Percentiles rank a stretch among this genome's conserved stretches.
Evolutionary conservation across 2,113 vertebrate genomes (phyloP).

Genomic region (Centrocercus urophasianus): DNA sequence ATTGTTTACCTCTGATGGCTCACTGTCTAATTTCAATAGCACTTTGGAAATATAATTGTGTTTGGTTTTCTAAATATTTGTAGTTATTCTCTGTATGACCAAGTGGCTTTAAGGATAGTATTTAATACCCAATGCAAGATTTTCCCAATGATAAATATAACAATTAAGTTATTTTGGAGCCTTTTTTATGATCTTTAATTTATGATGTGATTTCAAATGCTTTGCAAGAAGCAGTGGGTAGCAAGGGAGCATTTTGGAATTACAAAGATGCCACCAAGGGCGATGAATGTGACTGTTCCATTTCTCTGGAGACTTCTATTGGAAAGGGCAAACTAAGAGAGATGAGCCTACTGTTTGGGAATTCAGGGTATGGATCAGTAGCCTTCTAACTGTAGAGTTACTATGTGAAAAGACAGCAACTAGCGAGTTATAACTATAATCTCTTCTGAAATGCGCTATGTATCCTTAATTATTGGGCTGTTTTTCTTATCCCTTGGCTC

Average conservation of each 20-base stretch:
- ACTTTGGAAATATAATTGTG: slow-evolving; percentile 39
- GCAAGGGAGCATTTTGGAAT: background rate
- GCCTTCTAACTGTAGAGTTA: background rate
- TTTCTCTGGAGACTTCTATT: background rate
- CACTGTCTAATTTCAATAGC: slow-evolving; percentile 15
- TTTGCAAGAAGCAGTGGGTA: background rate
- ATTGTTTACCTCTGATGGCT: slow-evolving; percentile 91
- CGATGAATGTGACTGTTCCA: background rate
- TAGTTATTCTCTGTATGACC: slow-evolving; percentile 29
- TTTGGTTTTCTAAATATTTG: slow-evolving; percentile 32
- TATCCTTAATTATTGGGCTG: background rate
- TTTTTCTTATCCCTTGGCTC: slow-evolving; percentile 7
- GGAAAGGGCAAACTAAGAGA: background rate
- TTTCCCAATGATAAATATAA: slow-evolving; percentile 21
- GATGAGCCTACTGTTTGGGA: background rate
- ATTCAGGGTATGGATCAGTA: background rate
- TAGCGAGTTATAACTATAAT: background rate
- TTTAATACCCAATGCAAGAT: slow-evolving; percentile 59
- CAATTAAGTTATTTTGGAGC: slow-evolving; percentile 78
- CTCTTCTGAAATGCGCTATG: background rate
- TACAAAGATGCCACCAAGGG: background rate
- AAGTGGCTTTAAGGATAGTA: slow-evolving; percentile 54
- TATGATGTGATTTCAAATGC: slow-evolving; percentile 48
- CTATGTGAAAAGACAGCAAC: background rate
- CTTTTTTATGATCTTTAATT: slow-evolving; percentile 62